A percentile compares a stretch with the other conserved stretches of the same genome.
Evolutionary conservation across 2,113 vertebrate species (phyloP).

Genomic region (Craseonycteris thonglongyai): DNA sequence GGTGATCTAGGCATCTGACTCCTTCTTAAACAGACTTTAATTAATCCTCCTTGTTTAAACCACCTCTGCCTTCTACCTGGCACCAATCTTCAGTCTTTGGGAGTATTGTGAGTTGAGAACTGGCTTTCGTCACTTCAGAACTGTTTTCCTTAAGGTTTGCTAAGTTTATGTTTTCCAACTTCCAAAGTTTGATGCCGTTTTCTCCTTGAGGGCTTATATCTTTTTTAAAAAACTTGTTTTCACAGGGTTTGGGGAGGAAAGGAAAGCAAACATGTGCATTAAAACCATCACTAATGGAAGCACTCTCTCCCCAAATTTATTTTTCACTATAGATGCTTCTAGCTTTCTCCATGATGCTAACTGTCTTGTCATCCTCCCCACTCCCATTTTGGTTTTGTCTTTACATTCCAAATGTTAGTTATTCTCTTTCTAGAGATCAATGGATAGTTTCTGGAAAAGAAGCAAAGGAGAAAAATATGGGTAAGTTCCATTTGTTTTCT

Average conservation of each 20-base stretch:
- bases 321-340: neutral
- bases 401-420: neutral
- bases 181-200: neutral
- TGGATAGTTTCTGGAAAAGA: neutral
- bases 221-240: neutral
- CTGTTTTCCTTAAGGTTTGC: neutral
- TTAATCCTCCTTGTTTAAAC: neutral
- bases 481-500: constrained; percentile 6
- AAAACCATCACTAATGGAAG: constrained; percentile 1
- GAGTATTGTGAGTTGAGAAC: neutral
- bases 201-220: neutral
- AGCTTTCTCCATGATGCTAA: neutral
- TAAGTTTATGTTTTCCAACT: neutral
- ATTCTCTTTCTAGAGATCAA: neutral
- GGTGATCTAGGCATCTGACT: neutral
- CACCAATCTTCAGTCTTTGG: neutral
- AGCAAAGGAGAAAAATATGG: neutral
- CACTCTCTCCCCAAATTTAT: neutral
- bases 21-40: neutral
- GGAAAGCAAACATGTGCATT: neutral
- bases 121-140: neutral
- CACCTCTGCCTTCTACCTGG: neutral
- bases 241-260: neutral
- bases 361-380: neutral
- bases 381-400: neutral